These are phyloP conservation scores for Arvicanthis niloticus DNA, from an alignment of 2,113 vertebrate genomes.

Conservation along the genomic window DNA sequence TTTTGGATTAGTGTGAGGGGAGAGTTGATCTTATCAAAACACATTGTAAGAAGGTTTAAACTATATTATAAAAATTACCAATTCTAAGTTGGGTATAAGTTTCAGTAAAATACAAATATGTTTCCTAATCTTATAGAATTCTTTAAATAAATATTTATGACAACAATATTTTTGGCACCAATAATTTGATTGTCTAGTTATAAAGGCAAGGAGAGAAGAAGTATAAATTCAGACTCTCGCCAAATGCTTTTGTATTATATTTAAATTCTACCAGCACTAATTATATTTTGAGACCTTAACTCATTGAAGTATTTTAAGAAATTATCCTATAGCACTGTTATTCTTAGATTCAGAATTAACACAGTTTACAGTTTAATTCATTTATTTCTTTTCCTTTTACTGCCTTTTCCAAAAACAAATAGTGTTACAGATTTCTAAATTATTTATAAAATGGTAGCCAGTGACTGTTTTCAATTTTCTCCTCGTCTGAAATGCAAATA, in stretches of 20 bases:
- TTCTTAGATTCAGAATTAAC: conserved; percentile 39
- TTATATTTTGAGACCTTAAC: conserved; percentile 42
- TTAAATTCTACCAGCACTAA: neutral
- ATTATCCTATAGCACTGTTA: conserved; percentile 50
- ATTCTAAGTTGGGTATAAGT: neutral
- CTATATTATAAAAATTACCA: neutral
- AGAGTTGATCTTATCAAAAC: neutral
- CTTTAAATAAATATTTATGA: neutral
- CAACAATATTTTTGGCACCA: too few relatives aligned
- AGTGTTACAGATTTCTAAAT: conserved; percentile 28
- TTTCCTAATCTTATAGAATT: neutral
- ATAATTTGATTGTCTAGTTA: conserved; percentile 32
- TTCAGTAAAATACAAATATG: neutral
- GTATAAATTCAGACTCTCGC: neutral
- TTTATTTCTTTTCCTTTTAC: neutral
- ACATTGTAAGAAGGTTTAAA: neutral
- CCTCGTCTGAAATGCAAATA: conserved; percentile 20
- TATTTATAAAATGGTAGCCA: conserved; percentile 60
- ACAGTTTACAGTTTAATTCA: conserved; percentile 39
- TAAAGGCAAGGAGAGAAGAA: neutral
- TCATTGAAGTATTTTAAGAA: conserved; percentile 56
- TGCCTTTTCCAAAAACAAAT: conserved; percentile 60
- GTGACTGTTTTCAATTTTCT: conserved; percentile 45
- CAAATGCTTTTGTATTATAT: conserved; percentile 47
- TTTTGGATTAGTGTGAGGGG: neutral